Percentiles rank a stretch among this genome's conserved stretches.
Conservation (phyloP, 2,888 invertebrate genomes). For the Drosophila glabriapex region DNA sequence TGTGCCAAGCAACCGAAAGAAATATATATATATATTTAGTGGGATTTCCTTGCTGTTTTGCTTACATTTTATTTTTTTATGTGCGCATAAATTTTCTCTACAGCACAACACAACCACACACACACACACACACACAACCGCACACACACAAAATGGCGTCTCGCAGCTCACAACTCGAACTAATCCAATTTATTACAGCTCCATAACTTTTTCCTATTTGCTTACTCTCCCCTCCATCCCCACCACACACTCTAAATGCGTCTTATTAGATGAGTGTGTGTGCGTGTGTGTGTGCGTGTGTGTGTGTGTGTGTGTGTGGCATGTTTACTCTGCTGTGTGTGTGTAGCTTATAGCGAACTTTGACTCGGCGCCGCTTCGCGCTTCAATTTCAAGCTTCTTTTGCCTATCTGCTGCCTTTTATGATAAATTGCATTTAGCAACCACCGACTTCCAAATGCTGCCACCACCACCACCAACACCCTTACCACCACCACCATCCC, state of each 20-base stretch:
- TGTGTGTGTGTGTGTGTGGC: constrained; percentile 63
- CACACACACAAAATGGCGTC: constrained; percentile 80
- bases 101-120: constrained; percentile 6
- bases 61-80: constrained; percentile 47
- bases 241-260: constrained; percentile 74
- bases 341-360: constrained; percentile 55
- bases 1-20: constrained; percentile 42
- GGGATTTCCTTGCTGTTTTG: constrained; percentile 50
- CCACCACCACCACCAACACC: constrained; percentile 40
- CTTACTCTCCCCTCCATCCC: constrained; percentile 42
- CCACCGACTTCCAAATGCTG: constrained; percentile 65
- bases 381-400: constrained; percentile 72
- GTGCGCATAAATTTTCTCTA: constrained; percentile 57
- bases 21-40: constrained; percentile 50
- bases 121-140: background rate
- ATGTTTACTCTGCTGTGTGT: constrained; percentile 73
- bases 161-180: constrained; percentile 76
- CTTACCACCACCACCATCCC: constrained; percentile 17
- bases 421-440: constrained; percentile 82
- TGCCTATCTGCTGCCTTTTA: constrained; percentile 65
- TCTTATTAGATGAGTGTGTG: constrained; percentile 71
- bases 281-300: constrained; percentile 60
- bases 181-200: constrained; percentile 85
- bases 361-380: constrained; percentile 59
- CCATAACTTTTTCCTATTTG: constrained; percentile 83